Conservation (phyloP, 2,113 vertebrate genomes). For the Cygnus buccinator region DNA sequence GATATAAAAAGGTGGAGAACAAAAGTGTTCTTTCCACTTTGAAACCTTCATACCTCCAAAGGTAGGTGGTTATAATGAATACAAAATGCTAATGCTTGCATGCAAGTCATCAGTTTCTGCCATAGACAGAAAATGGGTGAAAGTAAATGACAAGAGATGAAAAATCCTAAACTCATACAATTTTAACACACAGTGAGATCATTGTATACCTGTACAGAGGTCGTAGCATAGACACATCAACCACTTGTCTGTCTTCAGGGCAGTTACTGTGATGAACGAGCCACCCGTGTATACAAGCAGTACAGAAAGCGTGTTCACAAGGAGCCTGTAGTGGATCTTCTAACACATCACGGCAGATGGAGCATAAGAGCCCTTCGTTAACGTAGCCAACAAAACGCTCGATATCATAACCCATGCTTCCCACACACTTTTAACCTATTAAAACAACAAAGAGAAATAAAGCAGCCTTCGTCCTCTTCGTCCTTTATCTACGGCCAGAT, state of each 20-base stretch:
- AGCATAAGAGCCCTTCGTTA: slow-evolving; percentile 89
- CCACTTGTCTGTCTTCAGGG: slow-evolving; percentile 86
- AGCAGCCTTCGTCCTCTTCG: not conserved
- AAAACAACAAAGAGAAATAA: not conserved
- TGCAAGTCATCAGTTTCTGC: not conserved
- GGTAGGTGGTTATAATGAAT: not conserved
- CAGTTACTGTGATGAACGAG: slow-evolving; percentile 86
- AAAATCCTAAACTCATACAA: not conserved
- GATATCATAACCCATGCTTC: slow-evolving; percentile 87
- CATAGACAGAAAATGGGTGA: not conserved
- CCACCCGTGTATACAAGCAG: slow-evolving; percentile 87
- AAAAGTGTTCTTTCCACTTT: not conserved
- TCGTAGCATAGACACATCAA: slow-evolving; percentile 81
- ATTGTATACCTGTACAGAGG: slow-evolving; percentile 83
- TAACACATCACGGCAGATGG: slow-evolving; percentile 87
- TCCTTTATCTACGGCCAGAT: not conserved
- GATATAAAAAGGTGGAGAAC: not conserved
- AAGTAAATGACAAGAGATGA: not conserved
- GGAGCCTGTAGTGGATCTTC: slow-evolving; percentile 89
- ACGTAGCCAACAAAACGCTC: slow-evolving; percentile 91
- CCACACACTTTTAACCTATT: not conserved
- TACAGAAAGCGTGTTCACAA: slow-evolving; percentile 90
- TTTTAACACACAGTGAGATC: not conserved
- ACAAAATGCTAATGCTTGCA: not conserved
- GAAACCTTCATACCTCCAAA: not conserved